Percentiles rank a stretch among this genome's conserved stretches.
Conservation (phyloP, 2,797 vertebrate genomes). For the Mico argentatus region DNA sequence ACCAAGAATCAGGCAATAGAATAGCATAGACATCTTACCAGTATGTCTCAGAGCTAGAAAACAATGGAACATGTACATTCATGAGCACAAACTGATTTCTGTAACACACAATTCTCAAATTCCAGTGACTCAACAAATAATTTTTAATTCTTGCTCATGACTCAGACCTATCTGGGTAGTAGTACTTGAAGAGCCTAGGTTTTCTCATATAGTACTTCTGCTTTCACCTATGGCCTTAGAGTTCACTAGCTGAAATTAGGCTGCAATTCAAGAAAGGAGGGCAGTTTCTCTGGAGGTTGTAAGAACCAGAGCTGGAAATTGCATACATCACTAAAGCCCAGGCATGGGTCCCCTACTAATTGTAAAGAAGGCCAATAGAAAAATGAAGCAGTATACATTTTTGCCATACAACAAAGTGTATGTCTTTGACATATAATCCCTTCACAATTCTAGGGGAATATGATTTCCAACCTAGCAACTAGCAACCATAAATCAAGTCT, state of each 20-base stretch:
- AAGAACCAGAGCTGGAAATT: neutral
- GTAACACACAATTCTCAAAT: neutral
- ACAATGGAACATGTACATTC: neutral
- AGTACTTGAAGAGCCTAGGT: neutral
- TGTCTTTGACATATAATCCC: neutral
- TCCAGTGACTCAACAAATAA: neutral
- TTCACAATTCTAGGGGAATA: neutral
- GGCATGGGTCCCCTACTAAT: neutral
- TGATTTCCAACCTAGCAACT: neutral
- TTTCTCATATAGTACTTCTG: neutral
- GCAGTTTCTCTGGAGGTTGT: neutral
- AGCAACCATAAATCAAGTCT: neutral
- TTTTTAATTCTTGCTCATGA: neutral
- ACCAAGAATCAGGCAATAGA: neutral
- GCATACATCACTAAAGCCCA: neutral
- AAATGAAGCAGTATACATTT: neutral
- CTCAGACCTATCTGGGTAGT: neutral
- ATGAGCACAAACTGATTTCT: neutral
- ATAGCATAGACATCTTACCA: neutral
- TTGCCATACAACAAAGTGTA: neutral
- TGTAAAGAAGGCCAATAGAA: neutral
- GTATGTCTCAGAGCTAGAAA: neutral
- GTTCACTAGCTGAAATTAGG: neutral
- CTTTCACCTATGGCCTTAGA: neutral
- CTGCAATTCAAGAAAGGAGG: neutral